Percentiles rank a stretch among this genome's conserved stretches.
These are phyloP conservation scores for Ambastaia sidthimunki DNA, from an alignment of 2,797 vertebrate species.

Conservation along the genomic window DNA sequence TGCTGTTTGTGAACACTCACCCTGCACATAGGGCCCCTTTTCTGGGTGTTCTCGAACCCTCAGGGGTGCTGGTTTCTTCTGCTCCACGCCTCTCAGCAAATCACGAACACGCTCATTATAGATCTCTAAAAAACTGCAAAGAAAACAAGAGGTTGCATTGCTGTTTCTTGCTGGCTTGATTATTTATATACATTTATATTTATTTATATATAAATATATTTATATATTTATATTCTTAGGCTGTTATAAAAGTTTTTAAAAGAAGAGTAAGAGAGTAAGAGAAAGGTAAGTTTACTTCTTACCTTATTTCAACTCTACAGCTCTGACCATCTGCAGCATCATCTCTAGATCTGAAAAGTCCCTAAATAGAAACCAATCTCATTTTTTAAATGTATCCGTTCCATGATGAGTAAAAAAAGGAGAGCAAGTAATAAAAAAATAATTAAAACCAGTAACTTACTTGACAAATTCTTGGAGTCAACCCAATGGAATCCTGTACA, in stretches of 20 bases:
- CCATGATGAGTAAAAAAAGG: background rate
- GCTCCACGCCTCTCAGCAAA: conserved; percentile 81
- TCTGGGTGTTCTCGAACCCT: conserved; percentile 94
- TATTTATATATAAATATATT: no score
- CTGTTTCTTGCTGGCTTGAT: background rate
- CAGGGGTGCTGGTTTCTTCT: conserved; percentile 85
- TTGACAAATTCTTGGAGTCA: conserved; percentile 97
- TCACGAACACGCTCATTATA: conserved; percentile 97
- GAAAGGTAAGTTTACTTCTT: conserved; percentile 46
- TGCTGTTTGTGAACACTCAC: conserved; percentile 71
- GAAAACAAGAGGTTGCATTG: background rate
- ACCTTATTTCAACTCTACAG: conserved; percentile 95
- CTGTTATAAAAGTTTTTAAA: background rate
- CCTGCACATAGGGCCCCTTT: conserved; percentile 95
- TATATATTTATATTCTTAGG: background rate
- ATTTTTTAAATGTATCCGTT: background rate
- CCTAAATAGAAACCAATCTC: conserved; percentile 71
- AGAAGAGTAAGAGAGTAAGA: background rate
- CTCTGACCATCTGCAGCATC: conserved; percentile 79
- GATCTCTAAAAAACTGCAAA: conserved; percentile 82
- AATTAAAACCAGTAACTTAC: conserved; percentile 71
- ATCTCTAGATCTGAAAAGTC: conserved; percentile 86
- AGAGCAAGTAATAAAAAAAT: conserved; percentile 15
- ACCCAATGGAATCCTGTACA: conserved; percentile 86
- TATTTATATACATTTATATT: background rate